Evolutionary conservation across 1,140 invertebrate species (phyloP), one percentile per base, ranked within the genome.

Genomic region (Drosophila mauritiana): DNA sequence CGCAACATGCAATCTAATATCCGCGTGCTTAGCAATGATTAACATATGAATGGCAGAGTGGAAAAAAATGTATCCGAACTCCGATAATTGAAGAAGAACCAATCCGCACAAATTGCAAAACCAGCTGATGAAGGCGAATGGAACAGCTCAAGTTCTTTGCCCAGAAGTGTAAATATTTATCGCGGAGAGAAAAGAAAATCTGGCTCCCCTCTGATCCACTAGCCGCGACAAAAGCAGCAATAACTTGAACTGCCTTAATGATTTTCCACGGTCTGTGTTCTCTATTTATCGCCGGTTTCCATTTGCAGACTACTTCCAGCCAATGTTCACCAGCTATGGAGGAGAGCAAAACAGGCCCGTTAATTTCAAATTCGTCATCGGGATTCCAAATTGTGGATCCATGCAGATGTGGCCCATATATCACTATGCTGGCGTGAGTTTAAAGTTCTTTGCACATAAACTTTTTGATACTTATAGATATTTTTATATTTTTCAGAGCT

Each of bases 371-470:
- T 94, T 95, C 79, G 91, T 94, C 34, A 94, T 94, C 56, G 96
- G 96, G 10, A 91, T 94, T 58, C 96, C 96, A 4, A 94, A 94
- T 49, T 97, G 96, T 93, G 94, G 94, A 69, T 94, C 92, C 78
- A 95, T 92, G 92, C 95, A 96, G 85, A 94, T 94, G 85, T 96
- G 96, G 94, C 93, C 95, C 4, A 95, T 97, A 69, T 96, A 95
- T 80, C 94, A 96, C 90, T 95, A 95, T 85, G 80, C 91, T 1
- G 93, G 93, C 10, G 92, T 91, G 72, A 80, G 79, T 55, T 1
- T 0, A 0, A 25, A 7, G 22, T 15, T 31, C 15, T 42, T 17
- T 7, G 3, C 1, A 0, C 12, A 22, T 13, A 8, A 8, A 20
- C 4, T 40, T 2, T 37, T 11, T 37, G 42, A 54, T 36, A 12